A percentile compares a stretch with the other conserved stretches of the same genome.
phyloP scores from a whole-genome alignment of 2,113 vertebrate species.

The Eurypyga helias region DNA sequence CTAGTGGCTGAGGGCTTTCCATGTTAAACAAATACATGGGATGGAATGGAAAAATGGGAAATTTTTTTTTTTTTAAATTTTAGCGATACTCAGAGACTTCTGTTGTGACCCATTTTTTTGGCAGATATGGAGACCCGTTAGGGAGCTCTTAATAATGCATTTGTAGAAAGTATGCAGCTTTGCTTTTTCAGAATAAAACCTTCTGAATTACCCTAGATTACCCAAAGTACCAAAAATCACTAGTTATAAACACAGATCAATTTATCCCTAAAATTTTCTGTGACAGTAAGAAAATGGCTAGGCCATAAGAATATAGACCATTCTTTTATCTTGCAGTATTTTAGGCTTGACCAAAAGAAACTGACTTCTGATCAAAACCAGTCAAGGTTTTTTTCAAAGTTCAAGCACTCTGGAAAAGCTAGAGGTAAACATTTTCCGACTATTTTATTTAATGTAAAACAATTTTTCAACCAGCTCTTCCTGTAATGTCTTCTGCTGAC shows the following conservation, averaged over 20 bases:
- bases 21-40: not conserved
- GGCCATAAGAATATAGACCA: not conserved
- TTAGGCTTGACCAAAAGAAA: not conserved
- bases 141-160: not conserved
- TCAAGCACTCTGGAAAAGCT: not conserved
- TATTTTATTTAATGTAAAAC: not conserved
- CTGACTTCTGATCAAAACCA: accelerated
- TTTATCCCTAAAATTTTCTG: not conserved
- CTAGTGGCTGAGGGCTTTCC: not conserved
- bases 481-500: not conserved
- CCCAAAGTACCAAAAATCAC: not conserved
- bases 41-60: no score
- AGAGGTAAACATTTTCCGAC: not conserved
- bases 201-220: not conserved
- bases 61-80: not conserved
- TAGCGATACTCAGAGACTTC: not conserved
- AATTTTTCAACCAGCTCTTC: not conserved
- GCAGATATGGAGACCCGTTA: not conserved
- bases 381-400: not conserved
- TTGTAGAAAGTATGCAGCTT: not conserved
- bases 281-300: not conserved
- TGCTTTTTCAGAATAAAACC: not conserved
- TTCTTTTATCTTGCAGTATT: not conserved
- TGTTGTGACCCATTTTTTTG: not conserved
- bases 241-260: not conserved